Evolutionary conservation across 2,797 vertebrate species (phyloP).

Genomic region (Kryptolebias ocellatus): DNA sequence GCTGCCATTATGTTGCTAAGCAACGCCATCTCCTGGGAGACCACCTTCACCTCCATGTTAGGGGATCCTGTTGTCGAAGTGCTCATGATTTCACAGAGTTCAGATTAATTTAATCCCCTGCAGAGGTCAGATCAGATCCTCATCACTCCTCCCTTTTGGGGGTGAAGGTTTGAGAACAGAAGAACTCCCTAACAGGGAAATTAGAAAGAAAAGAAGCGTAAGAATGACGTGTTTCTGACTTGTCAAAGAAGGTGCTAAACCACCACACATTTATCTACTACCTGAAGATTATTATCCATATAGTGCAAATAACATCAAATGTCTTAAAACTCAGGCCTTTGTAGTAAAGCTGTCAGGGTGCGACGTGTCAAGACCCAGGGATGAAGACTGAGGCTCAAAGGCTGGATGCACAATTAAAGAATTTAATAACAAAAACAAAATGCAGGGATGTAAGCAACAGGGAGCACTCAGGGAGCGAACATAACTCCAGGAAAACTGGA

Average conservation of each 20-base stretch:
- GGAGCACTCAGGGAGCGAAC: no score
- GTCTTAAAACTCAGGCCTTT: no score
- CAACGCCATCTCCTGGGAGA: conserved; percentile 88
- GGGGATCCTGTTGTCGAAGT: conserved; percentile 54
- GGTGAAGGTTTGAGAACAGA: no score
- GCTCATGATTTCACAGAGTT: conserved; percentile 64
- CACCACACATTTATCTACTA: not conserved
- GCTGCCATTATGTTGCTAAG: conserved; percentile 92
- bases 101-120: conserved; percentile 14
- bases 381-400: no score
- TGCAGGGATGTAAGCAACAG: no score
- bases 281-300: not conserved
- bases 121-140: conserved; percentile 30
- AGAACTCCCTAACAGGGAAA: not conserved
- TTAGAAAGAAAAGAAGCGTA: not conserved
- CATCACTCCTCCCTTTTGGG: conserved; percentile 6
- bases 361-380: no score
- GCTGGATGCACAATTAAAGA: no score
- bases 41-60: conserved; percentile 77
- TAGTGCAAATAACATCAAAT: no score
- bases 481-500: no score
- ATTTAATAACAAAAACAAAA: no score
- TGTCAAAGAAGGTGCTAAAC: not conserved
- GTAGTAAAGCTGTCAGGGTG: no score
- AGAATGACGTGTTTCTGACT: not conserved